Base-by-base conservation (phyloP, 2,888 invertebrate genomes). In the Monoplex corrugatus region DNA sequence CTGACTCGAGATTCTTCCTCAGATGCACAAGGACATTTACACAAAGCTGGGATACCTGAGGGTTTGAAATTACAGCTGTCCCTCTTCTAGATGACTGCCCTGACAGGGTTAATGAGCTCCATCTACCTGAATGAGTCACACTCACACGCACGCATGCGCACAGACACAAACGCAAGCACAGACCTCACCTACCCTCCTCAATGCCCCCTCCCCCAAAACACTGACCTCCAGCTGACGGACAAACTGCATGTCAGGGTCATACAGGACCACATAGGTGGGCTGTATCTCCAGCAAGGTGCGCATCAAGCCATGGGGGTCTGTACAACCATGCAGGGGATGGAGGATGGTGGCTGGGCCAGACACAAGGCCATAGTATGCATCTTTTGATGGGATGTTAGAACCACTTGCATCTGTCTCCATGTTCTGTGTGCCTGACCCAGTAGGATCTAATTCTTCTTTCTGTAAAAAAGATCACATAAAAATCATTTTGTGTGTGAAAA, bases 231-330 rank as follows among this genome's bases (percentile, higher is more conserved):
- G 97, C 96, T 98, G 98, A 43, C 99, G 96, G 16, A 99, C 98
- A 40, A 98, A 97, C 0, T 98, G 97, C 92, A 99, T 97, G 94
- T 99, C 98, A 88, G 97, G 97, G 95, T 98, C 98, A 96, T 99
- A 99, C 96, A 99, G 97, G 50, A 99, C 97, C 0, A 99, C 97
- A 96, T 98, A 98, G 92, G 97, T 97, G 0, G 99, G 99, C 92
- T 96, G 95, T 13, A 96, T 96, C 78, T 97, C 97, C 82, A 97
- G 96, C 87, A 99, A 96, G 19, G 97, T 97, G 89, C 97, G 97
- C 92, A 97, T 97, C 45, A 99, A 96, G 0, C 97, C 97, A 95
- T 98, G 97, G 86, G 97, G 94, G 90, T 96, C 95, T 6, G 92
- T 92, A 86, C 94, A 93, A 3, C 95, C 95, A 91, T 95, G 94